phyloP scores from a whole-genome alignment of 2,113 vertebrate genomes.

The Cairina moschata region DNA sequence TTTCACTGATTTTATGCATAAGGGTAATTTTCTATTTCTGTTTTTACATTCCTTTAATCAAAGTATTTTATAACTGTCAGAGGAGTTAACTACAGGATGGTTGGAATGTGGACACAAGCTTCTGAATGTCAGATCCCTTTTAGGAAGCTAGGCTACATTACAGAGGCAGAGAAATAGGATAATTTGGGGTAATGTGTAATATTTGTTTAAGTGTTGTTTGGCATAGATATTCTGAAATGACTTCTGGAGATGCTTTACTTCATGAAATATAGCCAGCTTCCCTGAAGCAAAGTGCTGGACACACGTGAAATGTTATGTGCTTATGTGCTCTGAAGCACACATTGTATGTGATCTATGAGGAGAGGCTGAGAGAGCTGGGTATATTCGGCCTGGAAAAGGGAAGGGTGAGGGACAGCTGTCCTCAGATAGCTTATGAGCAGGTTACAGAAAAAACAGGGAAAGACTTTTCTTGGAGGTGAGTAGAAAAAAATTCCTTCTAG shows the following conservation, averaged over 20 bases:
- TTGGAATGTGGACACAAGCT: neutral
- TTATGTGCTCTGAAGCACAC: neutral
- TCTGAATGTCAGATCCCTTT: neutral
- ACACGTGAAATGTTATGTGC: neutral
- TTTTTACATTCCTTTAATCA: neutral
- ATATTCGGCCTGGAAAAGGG: neutral
- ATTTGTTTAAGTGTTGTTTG: neutral
- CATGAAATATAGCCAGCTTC: neutral
- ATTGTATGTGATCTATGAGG: neutral
- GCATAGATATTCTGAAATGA: neutral
- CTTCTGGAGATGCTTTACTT: neutral
- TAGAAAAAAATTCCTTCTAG: neutral
- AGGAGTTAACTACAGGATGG: neutral
- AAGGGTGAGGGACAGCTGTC: neutral
- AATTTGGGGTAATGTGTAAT: neutral
- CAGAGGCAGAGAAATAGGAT: neutral
- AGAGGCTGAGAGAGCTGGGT: neutral
- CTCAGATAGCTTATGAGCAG: neutral
- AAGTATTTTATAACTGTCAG: neutral
- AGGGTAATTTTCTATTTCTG: neutral
- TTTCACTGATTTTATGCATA: neutral
- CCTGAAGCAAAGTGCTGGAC: neutral
- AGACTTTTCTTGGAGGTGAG: neutral
- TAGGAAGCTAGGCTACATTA: neutral
- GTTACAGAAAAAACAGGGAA: neutral